A percentile compares a stretch with the other conserved stretches of the same genome.
Conservation (phyloP, 2,113 vertebrate species). For the Ranitomeya imitator region DNA sequence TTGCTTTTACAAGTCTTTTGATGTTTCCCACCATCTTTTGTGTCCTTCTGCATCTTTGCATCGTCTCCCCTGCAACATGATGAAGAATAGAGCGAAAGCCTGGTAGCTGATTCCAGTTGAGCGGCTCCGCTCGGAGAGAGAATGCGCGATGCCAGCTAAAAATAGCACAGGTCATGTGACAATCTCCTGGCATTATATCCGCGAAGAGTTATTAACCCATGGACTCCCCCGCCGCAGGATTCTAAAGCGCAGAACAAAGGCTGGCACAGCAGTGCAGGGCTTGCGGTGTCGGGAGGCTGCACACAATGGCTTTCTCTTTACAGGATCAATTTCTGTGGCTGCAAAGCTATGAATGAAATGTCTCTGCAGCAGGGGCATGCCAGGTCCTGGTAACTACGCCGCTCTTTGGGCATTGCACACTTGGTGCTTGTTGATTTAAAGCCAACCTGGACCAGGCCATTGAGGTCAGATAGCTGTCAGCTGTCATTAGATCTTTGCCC, state of each 20-base stretch:
- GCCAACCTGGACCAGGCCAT: neutral
- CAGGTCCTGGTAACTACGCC: neutral
- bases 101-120: slow-evolving; percentile 48
- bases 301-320: neutral
- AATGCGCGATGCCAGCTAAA: slow-evolving; percentile 35
- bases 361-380: slow-evolving; percentile 1
- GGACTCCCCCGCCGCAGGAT: slow-evolving; percentile 12
- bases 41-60: neutral
- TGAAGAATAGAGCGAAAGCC: slow-evolving; percentile 5
- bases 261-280: neutral
- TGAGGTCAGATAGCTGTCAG: neutral
- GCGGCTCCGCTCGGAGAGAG: slow-evolving; percentile 20
- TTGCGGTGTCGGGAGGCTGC: neutral
- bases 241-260: slow-evolving; percentile 7
- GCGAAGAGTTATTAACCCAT: slow-evolving; percentile 51
- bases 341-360: neutral
- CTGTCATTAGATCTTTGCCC: neutral
- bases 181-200: slow-evolving; percentile 46
- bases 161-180: slow-evolving; percentile 53
- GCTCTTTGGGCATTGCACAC: neutral
- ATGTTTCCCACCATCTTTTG: neutral
- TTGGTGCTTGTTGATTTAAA: neutral
- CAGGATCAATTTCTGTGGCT: neutral
- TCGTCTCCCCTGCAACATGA: slow-evolving; percentile 2
- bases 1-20: neutral